phyloP scores from a whole-genome alignment of 2,888 invertebrate genomes.

The Rapana venosa region DNA sequence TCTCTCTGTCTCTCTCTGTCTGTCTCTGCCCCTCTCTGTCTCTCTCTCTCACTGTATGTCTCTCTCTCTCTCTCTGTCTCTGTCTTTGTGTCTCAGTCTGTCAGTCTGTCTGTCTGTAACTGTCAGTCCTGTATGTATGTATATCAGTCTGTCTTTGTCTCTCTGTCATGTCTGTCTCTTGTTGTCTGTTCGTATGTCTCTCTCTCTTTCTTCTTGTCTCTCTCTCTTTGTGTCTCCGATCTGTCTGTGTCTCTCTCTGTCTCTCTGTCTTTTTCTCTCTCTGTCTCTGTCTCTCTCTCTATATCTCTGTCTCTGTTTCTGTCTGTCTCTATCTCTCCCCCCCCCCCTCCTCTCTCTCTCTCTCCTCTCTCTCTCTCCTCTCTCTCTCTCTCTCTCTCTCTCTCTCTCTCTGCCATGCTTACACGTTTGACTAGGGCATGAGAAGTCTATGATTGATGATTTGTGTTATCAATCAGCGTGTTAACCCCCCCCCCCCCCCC shows the following conservation, averaged over 20 bases:
- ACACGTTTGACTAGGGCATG: too few relatives aligned
- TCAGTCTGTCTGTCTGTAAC: not conserved
- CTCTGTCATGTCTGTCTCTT: not conserved
- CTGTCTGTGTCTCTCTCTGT: not conserved
- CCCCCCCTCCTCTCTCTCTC: not conserved
- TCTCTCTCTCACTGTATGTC: too few relatives aligned
- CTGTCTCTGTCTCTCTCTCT: not conserved
- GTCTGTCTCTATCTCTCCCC: not conserved
- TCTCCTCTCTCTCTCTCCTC: not conserved
- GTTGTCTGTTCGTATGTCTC: not conserved
- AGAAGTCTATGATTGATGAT: too few relatives aligned
- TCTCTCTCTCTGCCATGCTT: too few relatives aligned
- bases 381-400: not conserved
- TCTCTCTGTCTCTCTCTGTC: not conserved
- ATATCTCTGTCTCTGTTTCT: not conserved
- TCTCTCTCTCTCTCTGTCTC: too few relatives aligned
- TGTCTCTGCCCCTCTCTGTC: too few relatives aligned
- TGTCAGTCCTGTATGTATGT: too few relatives aligned
- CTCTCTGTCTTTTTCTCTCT: not conserved
- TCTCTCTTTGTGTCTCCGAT: not conserved
- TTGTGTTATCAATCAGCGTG: too few relatives aligned
- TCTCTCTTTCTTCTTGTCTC: not conserved
- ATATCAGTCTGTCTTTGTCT: not conserved
- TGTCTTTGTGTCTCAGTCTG: too few relatives aligned
- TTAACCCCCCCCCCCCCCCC: too few relatives aligned